These are phyloP conservation scores for Smutsia temminckii DNA, from an alignment of 2,797 vertebrate genomes.

Conservation along the genomic window DNA sequence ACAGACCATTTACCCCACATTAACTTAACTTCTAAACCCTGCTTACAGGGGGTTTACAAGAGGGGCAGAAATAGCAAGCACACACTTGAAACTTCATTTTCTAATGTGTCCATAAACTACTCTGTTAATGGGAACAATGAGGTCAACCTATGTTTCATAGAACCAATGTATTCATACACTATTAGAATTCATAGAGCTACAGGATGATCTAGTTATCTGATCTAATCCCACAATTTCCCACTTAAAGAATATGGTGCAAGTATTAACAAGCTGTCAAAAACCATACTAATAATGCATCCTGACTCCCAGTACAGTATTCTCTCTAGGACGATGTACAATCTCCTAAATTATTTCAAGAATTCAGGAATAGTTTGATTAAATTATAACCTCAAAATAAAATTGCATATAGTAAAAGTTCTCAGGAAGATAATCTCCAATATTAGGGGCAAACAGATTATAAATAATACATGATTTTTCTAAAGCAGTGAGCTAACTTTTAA, in stretches of 20 bases:
- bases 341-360: slow-evolving; percentile 15
- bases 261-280: not conserved
- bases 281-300: not conserved
- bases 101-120: not conserved
- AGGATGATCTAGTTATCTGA: not conserved
- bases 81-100: not conserved
- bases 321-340: not conserved
- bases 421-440: not conserved
- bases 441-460: not conserved
- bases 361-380: slow-evolving; percentile 1
- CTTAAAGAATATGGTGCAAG: not conserved
- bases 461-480: not conserved
- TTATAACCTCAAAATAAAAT: not conserved
- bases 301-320: not conserved
- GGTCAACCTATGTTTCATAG: not conserved
- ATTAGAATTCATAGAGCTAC: not conserved
- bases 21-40: slow-evolving; percentile 16
- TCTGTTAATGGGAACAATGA: not conserved
- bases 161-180: not conserved
- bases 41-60: not conserved
- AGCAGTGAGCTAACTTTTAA: slow-evolving; percentile 6
- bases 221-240: not conserved
- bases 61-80: not conserved
- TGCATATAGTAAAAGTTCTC: not conserved
- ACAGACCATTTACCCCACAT: not conserved